A percentile compares a stretch with the other conserved stretches of the same genome.
These are phyloP conservation scores for Microchrysa polita DNA, from an alignment of 2,888 invertebrate genomes.

Conservation along the genomic window DNA sequence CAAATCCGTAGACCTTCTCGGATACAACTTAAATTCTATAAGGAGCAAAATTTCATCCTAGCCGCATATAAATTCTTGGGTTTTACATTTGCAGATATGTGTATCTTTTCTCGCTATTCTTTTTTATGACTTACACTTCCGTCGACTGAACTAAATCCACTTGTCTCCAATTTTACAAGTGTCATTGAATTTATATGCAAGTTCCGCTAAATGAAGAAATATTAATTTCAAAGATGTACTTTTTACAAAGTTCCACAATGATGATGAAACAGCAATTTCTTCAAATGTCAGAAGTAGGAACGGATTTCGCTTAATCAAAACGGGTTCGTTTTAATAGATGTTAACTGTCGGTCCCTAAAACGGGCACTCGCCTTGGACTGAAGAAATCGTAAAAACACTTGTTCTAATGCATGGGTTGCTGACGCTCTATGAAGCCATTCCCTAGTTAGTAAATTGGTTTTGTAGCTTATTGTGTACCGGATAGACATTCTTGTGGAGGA, in stretches of 20 bases:
- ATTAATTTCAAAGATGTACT: too few relatives aligned
- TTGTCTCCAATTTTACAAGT: too few relatives aligned
- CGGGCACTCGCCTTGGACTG: background rate
- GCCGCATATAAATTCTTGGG: slow-evolving; percentile 40
- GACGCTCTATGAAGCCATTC: slow-evolving; percentile 23
- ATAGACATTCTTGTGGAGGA: slow-evolving; percentile 36
- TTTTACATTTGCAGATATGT: slow-evolving; percentile 27
- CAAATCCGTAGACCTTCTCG: slow-evolving; percentile 34
- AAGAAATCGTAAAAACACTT: background rate
- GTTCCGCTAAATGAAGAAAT: too few relatives aligned
- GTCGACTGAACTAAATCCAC: background rate
- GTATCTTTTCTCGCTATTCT: slow-evolving; percentile 27
- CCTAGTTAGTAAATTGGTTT: slow-evolving; percentile 44
- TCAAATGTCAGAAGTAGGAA: too few relatives aligned
- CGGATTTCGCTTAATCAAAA: too few relatives aligned
- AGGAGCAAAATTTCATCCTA: slow-evolving; percentile 38
- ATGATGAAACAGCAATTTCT: too few relatives aligned
- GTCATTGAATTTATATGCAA: too few relatives aligned
- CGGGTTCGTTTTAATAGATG: too few relatives aligned
- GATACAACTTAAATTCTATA: slow-evolving; percentile 23
- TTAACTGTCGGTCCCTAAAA: background rate
- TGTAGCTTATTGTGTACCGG: slow-evolving; percentile 43
- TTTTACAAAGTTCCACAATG: too few relatives aligned
- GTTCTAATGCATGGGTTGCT: slow-evolving; percentile 25
- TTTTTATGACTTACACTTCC: background rate